A percentile compares a stretch with the other conserved stretches of the same genome.
These are phyloP conservation scores for Petrocephalus microphthalmus DNA, from an alignment of 2,113 vertebrate species.

Conservation along the genomic window DNA sequence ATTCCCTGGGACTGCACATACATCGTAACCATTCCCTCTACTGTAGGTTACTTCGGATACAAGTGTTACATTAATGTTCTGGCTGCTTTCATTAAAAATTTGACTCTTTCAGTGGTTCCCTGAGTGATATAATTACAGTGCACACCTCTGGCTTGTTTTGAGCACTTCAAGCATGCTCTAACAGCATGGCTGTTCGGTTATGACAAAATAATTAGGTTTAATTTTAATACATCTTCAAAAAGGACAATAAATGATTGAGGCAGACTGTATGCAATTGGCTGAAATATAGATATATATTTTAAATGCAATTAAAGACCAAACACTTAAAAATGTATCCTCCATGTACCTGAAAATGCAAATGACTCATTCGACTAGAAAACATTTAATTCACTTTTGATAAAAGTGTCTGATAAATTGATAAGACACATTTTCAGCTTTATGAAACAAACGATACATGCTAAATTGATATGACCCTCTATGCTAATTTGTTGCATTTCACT, in stretches of 20 bases:
- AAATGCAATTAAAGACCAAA: slow-evolving; percentile 10
- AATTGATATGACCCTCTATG: neutral
- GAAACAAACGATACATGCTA: neutral
- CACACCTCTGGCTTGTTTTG: neutral
- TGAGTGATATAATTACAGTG: neutral
- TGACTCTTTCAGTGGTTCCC: neutral
- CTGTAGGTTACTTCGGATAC: neutral
- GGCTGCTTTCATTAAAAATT: neutral
- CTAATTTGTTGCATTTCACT: neutral
- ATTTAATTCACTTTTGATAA: neutral
- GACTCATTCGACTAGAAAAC: neutral
- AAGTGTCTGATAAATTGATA: neutral
- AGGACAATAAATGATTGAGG: neutral
- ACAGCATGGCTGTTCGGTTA: neutral
- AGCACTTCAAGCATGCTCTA: neutral
- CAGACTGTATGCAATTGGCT: slow-evolving; percentile 6
- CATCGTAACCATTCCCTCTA: neutral
- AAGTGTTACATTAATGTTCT: neutral
- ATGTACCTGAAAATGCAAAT: slow-evolving; percentile 24
- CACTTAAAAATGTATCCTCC: slow-evolving; percentile 12
- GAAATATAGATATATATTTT: neutral
- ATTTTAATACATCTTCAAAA: neutral
- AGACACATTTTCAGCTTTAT: neutral
- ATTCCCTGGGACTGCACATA: neutral
- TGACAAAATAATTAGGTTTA: neutral